Percentiles rank a stretch among this genome's conserved stretches.
Evolutionary conservation across 2,888 invertebrate genomes (phyloP).

Genomic region (Lasioglossum leucozonium): DNA sequence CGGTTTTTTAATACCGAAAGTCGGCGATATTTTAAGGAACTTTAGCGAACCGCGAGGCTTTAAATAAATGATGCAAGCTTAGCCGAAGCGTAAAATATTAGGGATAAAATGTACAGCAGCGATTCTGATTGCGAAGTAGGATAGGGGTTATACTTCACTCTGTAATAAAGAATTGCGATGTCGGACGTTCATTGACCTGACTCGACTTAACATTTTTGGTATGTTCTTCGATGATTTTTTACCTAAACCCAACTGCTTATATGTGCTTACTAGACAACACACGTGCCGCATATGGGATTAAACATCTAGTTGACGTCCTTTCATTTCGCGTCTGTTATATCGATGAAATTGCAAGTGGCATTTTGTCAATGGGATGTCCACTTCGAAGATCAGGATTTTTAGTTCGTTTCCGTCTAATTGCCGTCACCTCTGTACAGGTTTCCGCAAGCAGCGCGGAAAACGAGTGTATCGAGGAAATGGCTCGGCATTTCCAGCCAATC

Average conservation of each 20-base stretch:
- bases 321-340: neutral
- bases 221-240: no score
- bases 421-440: neutral
- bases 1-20: neutral
- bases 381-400: neutral
- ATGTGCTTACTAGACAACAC: neutral
- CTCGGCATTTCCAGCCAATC: constrained; percentile 9
- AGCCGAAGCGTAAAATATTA: neutral
- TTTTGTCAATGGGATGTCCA: neutral
- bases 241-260: neutral
- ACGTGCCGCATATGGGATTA: no score
- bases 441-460: constrained; percentile 3
- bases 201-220: no score
- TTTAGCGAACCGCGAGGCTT: neutral
- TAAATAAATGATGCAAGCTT: neutral
- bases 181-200: no score
- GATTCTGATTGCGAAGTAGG: neutral
- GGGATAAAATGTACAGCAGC: neutral
- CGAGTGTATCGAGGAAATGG: neutral
- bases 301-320: neutral
- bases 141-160: neutral
- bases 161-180: no score
- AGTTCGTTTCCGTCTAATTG: constrained; percentile 10
- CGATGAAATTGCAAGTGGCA: neutral
- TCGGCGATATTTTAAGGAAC: neutral